Percentiles rank a stretch among this genome's conserved stretches.
phyloP scores from a whole-genome alignment of 1,140 invertebrate species.

The Asbolus verrucosus region DNA sequence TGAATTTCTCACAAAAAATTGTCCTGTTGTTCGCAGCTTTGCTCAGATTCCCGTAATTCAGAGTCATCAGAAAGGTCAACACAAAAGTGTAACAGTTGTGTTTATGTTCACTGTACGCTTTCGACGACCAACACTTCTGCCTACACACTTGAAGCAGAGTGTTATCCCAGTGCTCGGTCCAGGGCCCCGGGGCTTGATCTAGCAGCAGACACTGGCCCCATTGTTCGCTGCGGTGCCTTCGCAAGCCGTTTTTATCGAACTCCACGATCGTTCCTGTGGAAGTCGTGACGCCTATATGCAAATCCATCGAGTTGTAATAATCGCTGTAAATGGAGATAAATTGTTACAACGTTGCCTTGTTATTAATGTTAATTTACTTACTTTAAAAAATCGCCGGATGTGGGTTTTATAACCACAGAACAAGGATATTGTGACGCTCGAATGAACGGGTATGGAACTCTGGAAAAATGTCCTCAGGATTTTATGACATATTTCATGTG shows the following conservation, averaged over 20 bases:
- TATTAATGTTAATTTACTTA: too few relatives aligned
- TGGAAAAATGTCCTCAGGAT: constrained; percentile 66
- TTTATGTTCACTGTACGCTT: constrained; percentile 77
- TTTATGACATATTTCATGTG: too few relatives aligned
- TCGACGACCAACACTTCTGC: constrained; percentile 74
- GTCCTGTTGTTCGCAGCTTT: constrained; percentile 73
- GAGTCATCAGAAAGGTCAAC: constrained; percentile 75
- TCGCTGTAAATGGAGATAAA: constrained; percentile 69
- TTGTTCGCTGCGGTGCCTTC: constrained; percentile 67
- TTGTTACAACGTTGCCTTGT: too few relatives aligned
- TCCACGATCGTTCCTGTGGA: constrained; percentile 80
- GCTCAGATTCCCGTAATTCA: constrained; percentile 74
- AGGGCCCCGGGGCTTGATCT: constrained; percentile 73
- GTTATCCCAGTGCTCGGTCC: constrained; percentile 82
- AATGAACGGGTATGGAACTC: constrained; percentile 83
- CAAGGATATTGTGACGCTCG: constrained; percentile 79
- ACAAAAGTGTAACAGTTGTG: constrained; percentile 88
- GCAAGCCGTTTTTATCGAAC: constrained; percentile 80
- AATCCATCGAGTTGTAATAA: constrained; percentile 81
- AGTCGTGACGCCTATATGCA: constrained; percentile 86
- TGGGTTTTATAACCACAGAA: constrained; percentile 82
- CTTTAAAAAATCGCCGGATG: constrained; percentile 84
- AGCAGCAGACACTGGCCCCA: constrained; percentile 81
- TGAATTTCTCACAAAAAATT: constrained; percentile 80
- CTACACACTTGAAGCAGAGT: constrained; percentile 73